A percentile compares a stretch with the other conserved stretches of the same genome.
Evolutionary conservation across 2,888 invertebrate species (phyloP).

Genomic region (Idaea aversata): DNA sequence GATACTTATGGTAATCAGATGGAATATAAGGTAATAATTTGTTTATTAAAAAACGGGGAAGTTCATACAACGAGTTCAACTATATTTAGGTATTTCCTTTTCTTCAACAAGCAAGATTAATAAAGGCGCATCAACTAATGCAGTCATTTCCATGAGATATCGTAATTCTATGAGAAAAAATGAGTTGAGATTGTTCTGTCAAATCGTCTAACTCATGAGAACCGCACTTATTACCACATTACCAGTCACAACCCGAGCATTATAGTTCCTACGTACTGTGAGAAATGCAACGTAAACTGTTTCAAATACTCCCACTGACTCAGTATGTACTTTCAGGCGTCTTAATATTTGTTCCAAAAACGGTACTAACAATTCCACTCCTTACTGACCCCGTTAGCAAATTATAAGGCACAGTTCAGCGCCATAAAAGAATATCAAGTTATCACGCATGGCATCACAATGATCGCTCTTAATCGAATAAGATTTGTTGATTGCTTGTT

Average conservation of each 20-base stretch:
- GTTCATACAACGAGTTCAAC: background rate
- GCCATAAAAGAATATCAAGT: slow-evolving; percentile 33
- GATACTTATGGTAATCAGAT: too few species aligned
- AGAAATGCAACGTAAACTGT: slow-evolving; percentile 46
- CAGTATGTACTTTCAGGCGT: slow-evolving; percentile 7
- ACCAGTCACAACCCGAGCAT: slow-evolving; percentile 36
- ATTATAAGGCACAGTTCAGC: slow-evolving; percentile 22
- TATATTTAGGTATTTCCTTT: background rate
- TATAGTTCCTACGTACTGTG: slow-evolving; percentile 43
- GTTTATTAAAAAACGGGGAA: too few species aligned
- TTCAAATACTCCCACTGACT: slow-evolving; percentile 32
- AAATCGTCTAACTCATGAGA: slow-evolving; percentile 56
- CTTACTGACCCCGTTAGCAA: slow-evolving; percentile 37
- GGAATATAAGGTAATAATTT: too few species aligned
- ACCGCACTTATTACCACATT: slow-evolving; percentile 54
- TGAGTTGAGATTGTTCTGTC: slow-evolving; percentile 63
- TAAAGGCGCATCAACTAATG: slow-evolving; percentile 39
- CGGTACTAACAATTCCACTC: slow-evolving; percentile 33
- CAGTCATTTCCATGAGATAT: slow-evolving; percentile 55
- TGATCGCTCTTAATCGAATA: slow-evolving; percentile 33
- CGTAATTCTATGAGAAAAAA: slow-evolving; percentile 58
- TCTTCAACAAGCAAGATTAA: slow-evolving; percentile 17
- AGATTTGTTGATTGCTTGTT: slow-evolving; percentile 32
- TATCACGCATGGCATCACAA: slow-evolving; percentile 35
- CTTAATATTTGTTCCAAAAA: slow-evolving; percentile 34